Evolutionary conservation across 2,113 vertebrate species (phyloP).

Genomic region (Geococcyx californianus): DNA sequence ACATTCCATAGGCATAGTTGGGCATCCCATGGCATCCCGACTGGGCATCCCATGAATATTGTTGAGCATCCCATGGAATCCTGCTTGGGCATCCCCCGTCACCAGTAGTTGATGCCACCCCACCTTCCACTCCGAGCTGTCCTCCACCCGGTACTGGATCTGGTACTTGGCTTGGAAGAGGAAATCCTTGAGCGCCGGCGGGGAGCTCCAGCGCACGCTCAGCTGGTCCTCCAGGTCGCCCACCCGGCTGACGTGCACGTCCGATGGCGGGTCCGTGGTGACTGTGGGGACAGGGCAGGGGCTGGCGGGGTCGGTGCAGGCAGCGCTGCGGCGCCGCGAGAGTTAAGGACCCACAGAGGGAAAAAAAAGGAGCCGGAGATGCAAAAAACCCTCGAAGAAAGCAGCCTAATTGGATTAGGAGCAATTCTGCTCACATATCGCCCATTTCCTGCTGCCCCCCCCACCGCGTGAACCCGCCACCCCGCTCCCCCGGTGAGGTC

Average conservation of each 20-base stretch:
- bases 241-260: conserved; percentile 89
- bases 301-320: background rate
- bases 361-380: background rate
- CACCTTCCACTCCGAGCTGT: conserved; percentile 95
- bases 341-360: conserved; percentile 62
- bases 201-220: conserved; percentile 90
- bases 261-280: conserved; percentile 90
- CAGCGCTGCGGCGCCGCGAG: background rate
- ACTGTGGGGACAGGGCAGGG: conserved; percentile 72
- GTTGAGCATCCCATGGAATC: too few species aligned
- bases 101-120: rapidly evolving
- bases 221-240: conserved; percentile 94
- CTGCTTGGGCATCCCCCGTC: too few species aligned
- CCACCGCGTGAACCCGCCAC: background rate
- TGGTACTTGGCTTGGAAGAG: conserved; percentile 98
- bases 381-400: background rate
- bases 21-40: too few species aligned
- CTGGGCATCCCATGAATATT: too few species aligned
- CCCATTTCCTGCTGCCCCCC: conserved; percentile 67
- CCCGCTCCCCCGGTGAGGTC: background rate
- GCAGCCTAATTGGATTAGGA: conserved; percentile 71
- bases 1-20: too few species aligned
- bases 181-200: conserved; percentile 90
- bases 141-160: conserved; percentile 95
- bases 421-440: conserved; percentile 66